phyloP scores from a whole-genome alignment of 2,113 vertebrate genomes.

The Struthio camelus region DNA sequence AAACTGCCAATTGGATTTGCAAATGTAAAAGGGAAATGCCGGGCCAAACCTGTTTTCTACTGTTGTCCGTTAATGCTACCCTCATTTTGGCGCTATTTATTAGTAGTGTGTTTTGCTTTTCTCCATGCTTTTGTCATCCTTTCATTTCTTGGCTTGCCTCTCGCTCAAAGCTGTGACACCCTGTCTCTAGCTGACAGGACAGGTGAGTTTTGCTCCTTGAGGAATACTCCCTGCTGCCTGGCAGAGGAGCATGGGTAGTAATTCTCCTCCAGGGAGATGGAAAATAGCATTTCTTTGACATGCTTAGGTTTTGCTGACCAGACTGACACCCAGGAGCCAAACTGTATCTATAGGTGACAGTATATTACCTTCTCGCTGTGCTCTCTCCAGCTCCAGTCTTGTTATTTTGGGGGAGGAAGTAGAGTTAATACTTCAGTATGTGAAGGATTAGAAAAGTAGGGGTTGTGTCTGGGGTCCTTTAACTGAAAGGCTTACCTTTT shows the following conservation, averaged over 20 bases:
- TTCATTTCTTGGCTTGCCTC: background rate
- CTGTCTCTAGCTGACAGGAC: slow-evolving; percentile 33
- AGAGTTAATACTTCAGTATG: background rate
- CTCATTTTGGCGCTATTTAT: background rate
- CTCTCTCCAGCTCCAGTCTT: background rate
- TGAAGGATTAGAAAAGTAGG: background rate
- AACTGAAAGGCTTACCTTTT: background rate
- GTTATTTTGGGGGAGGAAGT: background rate
- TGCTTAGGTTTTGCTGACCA: slow-evolving; percentile 57
- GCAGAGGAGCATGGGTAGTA: slow-evolving; percentile 29
- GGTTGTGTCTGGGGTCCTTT: background rate
- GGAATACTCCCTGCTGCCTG: slow-evolving; percentile 11
- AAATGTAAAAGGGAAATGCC: background rate
- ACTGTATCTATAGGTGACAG: background rate
- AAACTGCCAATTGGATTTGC: background rate
- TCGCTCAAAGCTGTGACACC: slow-evolving; percentile 18
- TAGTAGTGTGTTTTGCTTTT: background rate
- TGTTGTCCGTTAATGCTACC: background rate
- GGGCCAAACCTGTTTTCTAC: background rate
- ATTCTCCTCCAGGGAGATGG: slow-evolving; percentile 8
- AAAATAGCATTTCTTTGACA: slow-evolving; percentile 22
- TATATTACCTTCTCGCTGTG: slow-evolving; percentile 3
- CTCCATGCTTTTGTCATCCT: background rate
- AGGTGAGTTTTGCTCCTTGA: slow-evolving; percentile 47
- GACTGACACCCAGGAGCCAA: background rate